Evolutionary conservation across 2,113 vertebrate genomes (phyloP).

Genomic region (Callipepla californica): DNA sequence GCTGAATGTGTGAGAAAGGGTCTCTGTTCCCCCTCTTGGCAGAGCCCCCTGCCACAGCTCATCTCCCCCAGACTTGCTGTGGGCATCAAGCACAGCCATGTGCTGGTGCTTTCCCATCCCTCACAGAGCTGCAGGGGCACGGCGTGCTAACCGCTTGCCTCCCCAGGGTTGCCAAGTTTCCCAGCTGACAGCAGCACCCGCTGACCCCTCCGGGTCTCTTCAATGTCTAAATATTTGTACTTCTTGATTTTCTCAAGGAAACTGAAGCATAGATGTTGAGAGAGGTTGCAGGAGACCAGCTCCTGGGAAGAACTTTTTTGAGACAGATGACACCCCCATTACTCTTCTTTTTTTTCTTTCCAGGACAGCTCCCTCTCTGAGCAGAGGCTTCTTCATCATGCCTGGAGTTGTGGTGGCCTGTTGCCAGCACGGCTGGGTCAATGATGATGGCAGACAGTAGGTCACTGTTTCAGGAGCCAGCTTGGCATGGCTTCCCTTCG

Average conservation of each 20-base stretch:
- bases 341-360: neutral
- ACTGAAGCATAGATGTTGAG: neutral
- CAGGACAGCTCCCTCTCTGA: neutral
- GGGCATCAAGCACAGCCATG: neutral
- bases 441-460: accelerated
- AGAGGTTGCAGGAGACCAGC: neutral
- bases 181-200: neutral
- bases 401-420: neutral
- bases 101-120: neutral
- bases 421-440: neutral
- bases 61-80: neutral
- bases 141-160: neutral
- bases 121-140: neutral
- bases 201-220: neutral
- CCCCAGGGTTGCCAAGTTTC: neutral
- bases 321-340: neutral
- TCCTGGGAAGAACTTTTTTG: neutral
- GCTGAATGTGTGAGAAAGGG: constrained; percentile 75
- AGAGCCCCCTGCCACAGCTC: neutral
- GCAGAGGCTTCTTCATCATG: accelerated
- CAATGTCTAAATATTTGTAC: constrained; percentile 32
- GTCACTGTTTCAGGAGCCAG: accelerated
- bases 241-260: neutral
- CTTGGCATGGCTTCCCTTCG: neutral
- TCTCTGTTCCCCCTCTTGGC: constrained; percentile 75